Evolutionary conservation across 2,888 invertebrate species (phyloP), one percentile per base, ranked within the genome.

Genomic region (Drosophila paramelanica): DNA sequence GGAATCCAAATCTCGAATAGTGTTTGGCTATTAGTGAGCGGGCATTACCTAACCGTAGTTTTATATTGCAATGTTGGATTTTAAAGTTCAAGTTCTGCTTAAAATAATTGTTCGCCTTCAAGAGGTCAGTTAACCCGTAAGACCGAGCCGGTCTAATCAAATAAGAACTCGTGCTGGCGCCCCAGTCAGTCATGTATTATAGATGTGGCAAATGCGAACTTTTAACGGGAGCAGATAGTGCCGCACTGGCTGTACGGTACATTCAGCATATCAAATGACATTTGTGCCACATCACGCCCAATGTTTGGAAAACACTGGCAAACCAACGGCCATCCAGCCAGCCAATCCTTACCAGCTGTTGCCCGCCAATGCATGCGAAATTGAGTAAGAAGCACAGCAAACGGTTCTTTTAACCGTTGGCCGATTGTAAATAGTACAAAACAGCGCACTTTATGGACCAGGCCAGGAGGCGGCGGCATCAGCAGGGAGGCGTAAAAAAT

Each of bases 281-380:
- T 84, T 84, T 85, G 79, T 65, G 86, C 71, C 79, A 73, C 74
- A 81, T 81, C 82, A 79, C 79, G 71, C 79, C 79, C 79, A 80
- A 57, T 75, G 79, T 69, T 75, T 49, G 62, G 59, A 59, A 77
- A 73, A 61, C 68, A 58, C 60, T 46, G 55, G 23, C 50, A 49
- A 61, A 17, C 47, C 38, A 41, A 5, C 20, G 43, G 47, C 49
- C 52, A 14, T 43, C 43, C 42, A 57, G 31, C 49, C 43, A 50
- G 61, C 68, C 65, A 65, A 67, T 55, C 70, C 64, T 42, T 20
- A 53, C 51, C 77, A 67, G 69, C 69, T 69, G 69, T 42, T 60
- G 65, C 39, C 49, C 49, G 68, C 57, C 85, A 83, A 77, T 83
- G 88, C 88, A 85, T 85, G 79, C 73, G 57, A 85, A 83, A 88